Percentiles rank a stretch among this genome's conserved stretches.
Conservation (phyloP, 2,113 vertebrate genomes). For the Cebus imitator region DNA sequence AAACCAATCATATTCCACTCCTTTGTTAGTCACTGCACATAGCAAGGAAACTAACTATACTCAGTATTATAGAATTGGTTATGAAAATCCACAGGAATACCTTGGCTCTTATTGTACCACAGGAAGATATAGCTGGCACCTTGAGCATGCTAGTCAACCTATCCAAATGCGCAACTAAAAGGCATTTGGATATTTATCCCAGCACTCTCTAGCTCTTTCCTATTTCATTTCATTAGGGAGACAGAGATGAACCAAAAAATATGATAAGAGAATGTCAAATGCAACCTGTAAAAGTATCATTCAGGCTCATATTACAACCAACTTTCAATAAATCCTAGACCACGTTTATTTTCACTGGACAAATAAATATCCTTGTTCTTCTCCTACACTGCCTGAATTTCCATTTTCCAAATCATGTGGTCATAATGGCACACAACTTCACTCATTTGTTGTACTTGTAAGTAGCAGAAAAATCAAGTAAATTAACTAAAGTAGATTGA, state of each 20-base stretch:
- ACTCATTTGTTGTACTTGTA: not conserved
- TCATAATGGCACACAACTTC: not conserved
- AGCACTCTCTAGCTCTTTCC: not conserved
- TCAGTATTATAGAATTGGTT: not conserved
- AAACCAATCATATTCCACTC: not conserved
- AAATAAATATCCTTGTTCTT: not conserved
- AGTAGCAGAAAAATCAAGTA: constrained; percentile 15
- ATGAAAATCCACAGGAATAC: not conserved
- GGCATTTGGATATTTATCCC: not conserved
- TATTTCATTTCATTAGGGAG: not conserved
- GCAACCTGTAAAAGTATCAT: not conserved
- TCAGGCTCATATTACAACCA: not conserved
- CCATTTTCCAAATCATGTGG: constrained; percentile 6
- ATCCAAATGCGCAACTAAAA: not conserved
- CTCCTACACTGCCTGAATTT: not conserved
- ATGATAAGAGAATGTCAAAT: not conserved
- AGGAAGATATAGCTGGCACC: not conserved
- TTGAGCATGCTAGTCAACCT: not conserved
- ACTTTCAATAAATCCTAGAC: not conserved
- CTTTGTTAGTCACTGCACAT: not conserved
- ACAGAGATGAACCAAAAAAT: not conserved
- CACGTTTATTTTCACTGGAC: not conserved
- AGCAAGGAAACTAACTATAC: not conserved
- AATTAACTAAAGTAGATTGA: not conserved
- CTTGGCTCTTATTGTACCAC: not conserved